Percentiles rank a stretch among this genome's conserved stretches.
These are phyloP conservation scores for Cephalopterus ornatus DNA, from an alignment of 2,113 vertebrate species.

Conservation along the genomic window DNA sequence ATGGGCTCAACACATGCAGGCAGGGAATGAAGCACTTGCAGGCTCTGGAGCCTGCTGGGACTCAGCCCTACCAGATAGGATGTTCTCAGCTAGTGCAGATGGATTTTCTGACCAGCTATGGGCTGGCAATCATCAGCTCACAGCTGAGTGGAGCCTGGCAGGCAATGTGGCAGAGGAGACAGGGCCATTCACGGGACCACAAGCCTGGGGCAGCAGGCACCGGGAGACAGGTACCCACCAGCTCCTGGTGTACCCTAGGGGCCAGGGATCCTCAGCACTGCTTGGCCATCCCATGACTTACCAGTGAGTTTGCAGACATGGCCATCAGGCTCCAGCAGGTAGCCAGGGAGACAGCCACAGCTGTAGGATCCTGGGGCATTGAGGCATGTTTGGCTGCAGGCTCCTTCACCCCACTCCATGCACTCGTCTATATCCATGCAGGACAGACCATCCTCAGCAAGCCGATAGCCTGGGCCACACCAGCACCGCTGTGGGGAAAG, in stretches of 20 bases:
- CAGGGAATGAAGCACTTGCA: accelerated
- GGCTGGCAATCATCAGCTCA: neutral
- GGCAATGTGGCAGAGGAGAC: neutral
- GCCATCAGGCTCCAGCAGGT: conserved; percentile 79
- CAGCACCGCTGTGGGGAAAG: conserved; percentile 77
- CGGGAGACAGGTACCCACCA: neutral
- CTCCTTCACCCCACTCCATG: neutral
- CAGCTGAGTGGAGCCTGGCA: neutral
- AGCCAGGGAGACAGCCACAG: conserved; percentile 83
- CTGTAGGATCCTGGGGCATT: conserved; percentile 80
- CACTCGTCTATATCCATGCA: conserved; percentile 87
- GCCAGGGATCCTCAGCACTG: accelerated
- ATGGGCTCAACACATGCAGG: accelerated
- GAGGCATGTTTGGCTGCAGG: conserved; percentile 82
- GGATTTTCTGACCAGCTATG: neutral
- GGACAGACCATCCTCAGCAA: conserved; percentile 34
- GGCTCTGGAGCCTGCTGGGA: neutral
- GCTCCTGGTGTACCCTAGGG: neutral
- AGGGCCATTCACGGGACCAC: neutral
- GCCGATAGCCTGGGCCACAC: conserved; percentile 79
- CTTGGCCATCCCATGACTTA: conserved; percentile 25
- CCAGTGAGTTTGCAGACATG: conserved; percentile 83
- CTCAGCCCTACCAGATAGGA: neutral
- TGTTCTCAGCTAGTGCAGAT: neutral
- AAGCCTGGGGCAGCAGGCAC: neutral